A percentile compares a stretch with the other conserved stretches of the same genome.
Evolutionary conservation across 2,113 vertebrate species (phyloP).

Genomic region (Tupaia tana): DNA sequence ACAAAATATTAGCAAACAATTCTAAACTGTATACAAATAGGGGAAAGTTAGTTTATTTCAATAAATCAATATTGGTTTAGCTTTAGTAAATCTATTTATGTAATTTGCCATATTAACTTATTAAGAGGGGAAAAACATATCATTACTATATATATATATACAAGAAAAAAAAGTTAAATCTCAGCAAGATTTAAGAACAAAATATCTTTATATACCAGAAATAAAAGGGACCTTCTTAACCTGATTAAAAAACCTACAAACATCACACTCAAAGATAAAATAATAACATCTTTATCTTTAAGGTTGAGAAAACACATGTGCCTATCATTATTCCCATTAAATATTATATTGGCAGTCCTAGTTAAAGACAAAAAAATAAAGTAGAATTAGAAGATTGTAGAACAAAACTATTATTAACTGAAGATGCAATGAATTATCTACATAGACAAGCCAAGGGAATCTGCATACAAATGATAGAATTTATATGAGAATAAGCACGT

Average conservation of each 20-base stretch:
- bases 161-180: conserved; percentile 41
- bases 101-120: conserved; percentile 48
- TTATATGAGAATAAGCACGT: neutral
- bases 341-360: neutral
- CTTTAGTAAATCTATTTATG: conserved; percentile 48
- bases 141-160: neutral
- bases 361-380: conserved; percentile 60
- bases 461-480: conserved; percentile 42
- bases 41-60: conserved; percentile 50
- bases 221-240: conserved; percentile 30
- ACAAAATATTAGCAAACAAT: conserved; percentile 12
- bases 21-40: neutral
- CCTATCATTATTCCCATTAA: conserved; percentile 26
- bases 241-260: conserved; percentile 12
- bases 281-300: conserved; percentile 55
- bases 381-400: conserved; percentile 12
- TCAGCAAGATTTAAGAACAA: conserved; percentile 53
- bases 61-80: conserved; percentile 42
- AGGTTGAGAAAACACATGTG: conserved; percentile 26
- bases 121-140: neutral
- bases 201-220: neutral
- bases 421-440: conserved; percentile 38
- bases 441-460: neutral
- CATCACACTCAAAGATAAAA: conserved; percentile 19
- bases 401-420: conserved; percentile 8